phyloP scores from a whole-genome alignment of 1,140 invertebrate species.

The Apocrypta bakeri region DNA sequence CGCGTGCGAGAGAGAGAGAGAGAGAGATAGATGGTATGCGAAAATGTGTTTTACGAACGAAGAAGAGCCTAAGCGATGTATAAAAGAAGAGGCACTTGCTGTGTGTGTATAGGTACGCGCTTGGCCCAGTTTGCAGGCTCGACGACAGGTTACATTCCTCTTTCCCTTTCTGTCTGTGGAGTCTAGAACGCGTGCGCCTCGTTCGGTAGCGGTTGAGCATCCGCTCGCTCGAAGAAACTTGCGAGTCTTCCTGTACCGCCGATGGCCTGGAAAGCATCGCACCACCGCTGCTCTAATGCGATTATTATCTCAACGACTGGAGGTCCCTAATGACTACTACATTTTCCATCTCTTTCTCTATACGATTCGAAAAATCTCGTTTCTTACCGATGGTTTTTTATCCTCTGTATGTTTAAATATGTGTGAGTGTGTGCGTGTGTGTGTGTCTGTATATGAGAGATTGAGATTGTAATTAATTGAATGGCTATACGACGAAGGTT shows the following conservation, averaged over 20 bases:
- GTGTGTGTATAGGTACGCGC: neutral
- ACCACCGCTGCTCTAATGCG: neutral
- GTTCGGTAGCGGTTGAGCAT: neutral
- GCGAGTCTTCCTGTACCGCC: conserved; percentile 6
- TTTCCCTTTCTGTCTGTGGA: conserved; percentile 8
- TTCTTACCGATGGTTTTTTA: too few species aligned
- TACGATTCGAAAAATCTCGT: too few species aligned
- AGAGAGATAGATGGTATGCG: neutral
- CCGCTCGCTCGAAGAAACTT: neutral
- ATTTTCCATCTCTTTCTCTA: too few species aligned
- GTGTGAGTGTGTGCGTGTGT: too few species aligned
- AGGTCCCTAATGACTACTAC: too few species aligned
- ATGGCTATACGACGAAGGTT: too few species aligned
- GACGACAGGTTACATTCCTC: conserved; percentile 26
- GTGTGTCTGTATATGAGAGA: neutral
- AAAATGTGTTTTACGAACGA: conserved; percentile 24
- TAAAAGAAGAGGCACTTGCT: neutral
- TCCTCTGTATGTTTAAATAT: too few species aligned
- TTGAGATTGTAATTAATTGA: neutral
- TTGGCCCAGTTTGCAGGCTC: conserved; percentile 36
- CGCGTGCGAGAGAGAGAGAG: too few species aligned
- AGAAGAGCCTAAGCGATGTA: neutral
- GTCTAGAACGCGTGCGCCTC: too few species aligned
- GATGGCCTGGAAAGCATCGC: conserved; percentile 23
- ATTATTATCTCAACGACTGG: neutral